These are phyloP conservation scores for Tiaroga cobitis DNA, from an alignment of 2,797 vertebrate genomes.

Conservation along the genomic window DNA sequence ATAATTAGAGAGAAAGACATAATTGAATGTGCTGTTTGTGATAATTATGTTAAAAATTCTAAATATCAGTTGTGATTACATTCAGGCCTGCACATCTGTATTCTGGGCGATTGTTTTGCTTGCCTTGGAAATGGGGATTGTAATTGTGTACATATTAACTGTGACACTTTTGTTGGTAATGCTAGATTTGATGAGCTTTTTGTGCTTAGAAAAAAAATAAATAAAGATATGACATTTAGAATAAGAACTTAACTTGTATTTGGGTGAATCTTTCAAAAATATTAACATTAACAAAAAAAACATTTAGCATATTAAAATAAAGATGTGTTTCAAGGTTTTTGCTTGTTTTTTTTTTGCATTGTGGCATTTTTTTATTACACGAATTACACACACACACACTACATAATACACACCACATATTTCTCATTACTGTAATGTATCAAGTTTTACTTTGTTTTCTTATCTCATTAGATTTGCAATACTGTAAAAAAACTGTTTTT, in stretches of 20 bases:
- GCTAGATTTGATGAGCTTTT: slow-evolving; percentile 59
- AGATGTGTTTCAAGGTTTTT: no score
- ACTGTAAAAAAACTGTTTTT: no score
- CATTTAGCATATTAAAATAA: no score
- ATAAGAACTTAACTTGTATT: neutral
- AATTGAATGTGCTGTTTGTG: neutral
- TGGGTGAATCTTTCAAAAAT: neutral
- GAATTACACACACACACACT: no score
- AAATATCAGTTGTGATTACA: slow-evolving; percentile 4
- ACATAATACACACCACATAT: no score
- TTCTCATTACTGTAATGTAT: no score
- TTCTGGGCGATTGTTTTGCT: slow-evolving; percentile 44
- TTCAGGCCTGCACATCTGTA: neutral
- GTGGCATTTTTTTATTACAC: no score
- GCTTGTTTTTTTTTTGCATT: no score
- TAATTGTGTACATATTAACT: slow-evolving; percentile 65
- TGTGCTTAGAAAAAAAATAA: slow-evolving; percentile 28
- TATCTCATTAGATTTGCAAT: no score
- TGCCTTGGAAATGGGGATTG: slow-evolving; percentile 60
- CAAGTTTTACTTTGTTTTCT: no score
- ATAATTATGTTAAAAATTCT: slow-evolving; percentile 59
- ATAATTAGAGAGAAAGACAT: no score
- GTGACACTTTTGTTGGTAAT: slow-evolving; percentile 60
- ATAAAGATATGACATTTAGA: neutral
- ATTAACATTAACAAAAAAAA: no score